phyloP scores from a whole-genome alignment of 2,888 invertebrate species.

The Tetragonisca angustula region DNA sequence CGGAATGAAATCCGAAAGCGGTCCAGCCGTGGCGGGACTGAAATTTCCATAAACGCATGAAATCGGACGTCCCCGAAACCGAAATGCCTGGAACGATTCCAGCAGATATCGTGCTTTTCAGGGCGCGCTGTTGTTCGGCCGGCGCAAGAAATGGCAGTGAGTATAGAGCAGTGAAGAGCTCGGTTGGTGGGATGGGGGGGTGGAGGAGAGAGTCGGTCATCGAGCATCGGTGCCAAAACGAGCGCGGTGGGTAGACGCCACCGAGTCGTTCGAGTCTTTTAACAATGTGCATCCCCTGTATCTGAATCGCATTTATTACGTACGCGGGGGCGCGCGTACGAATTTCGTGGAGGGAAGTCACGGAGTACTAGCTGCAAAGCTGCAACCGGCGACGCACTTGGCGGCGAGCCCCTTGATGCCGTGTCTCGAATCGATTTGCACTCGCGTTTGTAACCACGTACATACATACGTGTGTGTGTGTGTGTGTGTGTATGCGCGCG shows the following conservation, averaged over 20 bases:
- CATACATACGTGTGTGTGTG: neutral
- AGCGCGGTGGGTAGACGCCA: conserved; percentile 49
- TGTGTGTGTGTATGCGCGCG: neutral
- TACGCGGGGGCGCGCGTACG: conserved; percentile 22
- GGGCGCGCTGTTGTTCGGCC: conserved; percentile 34
- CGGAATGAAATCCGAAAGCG: conserved; percentile 23
- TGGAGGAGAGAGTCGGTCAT: conserved; percentile 30
- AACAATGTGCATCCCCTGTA: conserved; percentile 31
- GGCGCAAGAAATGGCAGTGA: conserved; percentile 44
- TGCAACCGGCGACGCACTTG: conserved; percentile 45
- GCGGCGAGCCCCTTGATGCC: conserved; percentile 38
- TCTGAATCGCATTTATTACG: conserved; percentile 60
- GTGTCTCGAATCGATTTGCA: conserved; percentile 47
- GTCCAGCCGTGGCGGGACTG: conserved; percentile 17
- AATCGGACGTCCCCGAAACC: conserved; percentile 52
- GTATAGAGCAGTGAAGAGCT: neutral
- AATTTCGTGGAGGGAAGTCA: neutral
- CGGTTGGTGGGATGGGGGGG: neutral
- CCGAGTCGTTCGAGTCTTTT: conserved; percentile 41
- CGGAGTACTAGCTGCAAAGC: conserved; percentile 21
- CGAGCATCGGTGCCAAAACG: conserved; percentile 62
- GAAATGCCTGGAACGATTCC: conserved; percentile 63
- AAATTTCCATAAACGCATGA: conserved; percentile 55
- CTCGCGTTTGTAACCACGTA: neutral
- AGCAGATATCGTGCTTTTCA: conserved; percentile 58